Percentiles rank a stretch among this genome's conserved stretches.
Conservation (phyloP, 2,113 vertebrate species). For the Vicugna pacos region DNA sequence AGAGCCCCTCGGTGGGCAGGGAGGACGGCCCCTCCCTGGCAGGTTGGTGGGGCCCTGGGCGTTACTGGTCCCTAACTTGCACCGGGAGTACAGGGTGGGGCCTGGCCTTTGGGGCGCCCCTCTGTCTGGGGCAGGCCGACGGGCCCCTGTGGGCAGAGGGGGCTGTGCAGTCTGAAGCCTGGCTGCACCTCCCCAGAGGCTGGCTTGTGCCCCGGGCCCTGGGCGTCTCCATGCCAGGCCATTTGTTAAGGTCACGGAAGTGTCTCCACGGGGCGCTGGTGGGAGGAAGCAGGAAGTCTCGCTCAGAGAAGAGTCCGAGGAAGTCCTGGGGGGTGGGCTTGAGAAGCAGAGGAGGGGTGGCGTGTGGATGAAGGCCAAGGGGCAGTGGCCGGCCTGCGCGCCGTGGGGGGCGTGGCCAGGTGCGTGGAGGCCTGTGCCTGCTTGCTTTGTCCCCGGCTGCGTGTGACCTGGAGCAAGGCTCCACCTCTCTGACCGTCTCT, state of each 20-base stretch:
- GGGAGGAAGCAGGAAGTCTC: not conserved
- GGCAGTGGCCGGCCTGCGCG: rapidly evolving
- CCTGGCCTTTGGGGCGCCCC: too few relatives aligned
- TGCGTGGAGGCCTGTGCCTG: not conserved
- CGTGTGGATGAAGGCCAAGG: not conserved
- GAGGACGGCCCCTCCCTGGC: not conserved
- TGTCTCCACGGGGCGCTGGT: not conserved
- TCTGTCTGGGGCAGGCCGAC: not conserved
- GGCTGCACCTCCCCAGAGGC: not conserved
- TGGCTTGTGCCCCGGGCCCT: not conserved
- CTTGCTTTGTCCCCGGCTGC: not conserved
- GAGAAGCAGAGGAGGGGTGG: not conserved
- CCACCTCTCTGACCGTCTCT: not conserved
- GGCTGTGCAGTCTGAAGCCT: not conserved
- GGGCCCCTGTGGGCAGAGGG: not conserved
- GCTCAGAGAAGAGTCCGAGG: not conserved
- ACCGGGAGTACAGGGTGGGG: not conserved
- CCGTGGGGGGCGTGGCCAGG: not conserved
- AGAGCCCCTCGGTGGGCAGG: not conserved
- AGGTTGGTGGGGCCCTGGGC: not conserved
- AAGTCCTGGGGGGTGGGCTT: not conserved
- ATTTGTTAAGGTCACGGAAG: not conserved
- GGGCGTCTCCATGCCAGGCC: not conserved
- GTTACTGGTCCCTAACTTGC: not conserved
- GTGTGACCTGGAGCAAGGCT: not conserved